These are phyloP conservation scores for Sus scrofa DNA, from an alignment of 2,113 vertebrate genomes.

Conservation along the genomic window DNA sequence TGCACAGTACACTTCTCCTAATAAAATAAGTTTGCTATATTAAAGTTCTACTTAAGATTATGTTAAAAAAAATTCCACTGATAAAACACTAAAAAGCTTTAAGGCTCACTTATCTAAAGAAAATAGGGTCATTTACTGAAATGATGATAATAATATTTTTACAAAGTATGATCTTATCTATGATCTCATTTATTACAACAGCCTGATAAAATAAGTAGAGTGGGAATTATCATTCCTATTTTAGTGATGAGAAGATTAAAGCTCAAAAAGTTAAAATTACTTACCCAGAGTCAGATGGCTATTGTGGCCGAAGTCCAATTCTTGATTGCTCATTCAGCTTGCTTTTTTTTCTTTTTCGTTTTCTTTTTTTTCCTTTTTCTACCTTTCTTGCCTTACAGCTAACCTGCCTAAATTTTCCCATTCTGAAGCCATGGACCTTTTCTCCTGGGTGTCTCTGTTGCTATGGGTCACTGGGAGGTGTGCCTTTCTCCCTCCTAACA, in stretches of 20 bases:
- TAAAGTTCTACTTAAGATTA: neutral
- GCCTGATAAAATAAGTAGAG: neutral
- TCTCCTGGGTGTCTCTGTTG: neutral
- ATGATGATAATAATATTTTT: neutral
- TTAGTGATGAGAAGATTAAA: conserved; percentile 27
- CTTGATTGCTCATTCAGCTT: neutral
- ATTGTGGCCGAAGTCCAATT: neutral
- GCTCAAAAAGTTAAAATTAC: neutral
- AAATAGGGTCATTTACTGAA: conserved; percentile 6
- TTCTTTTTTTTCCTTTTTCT: too few species aligned
- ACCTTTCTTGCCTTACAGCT: neutral
- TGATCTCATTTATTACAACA: conserved; percentile 7
- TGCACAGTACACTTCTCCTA: neutral
- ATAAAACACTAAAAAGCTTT: neutral
- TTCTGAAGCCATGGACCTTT: neutral
- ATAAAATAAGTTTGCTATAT: neutral
- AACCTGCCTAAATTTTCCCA: neutral
- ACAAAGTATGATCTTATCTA: neutral
- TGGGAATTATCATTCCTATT: neutral
- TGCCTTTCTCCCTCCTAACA: neutral
- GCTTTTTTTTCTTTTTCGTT: neutral
- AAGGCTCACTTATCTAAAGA: conserved; percentile 1
- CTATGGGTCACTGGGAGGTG: neutral
- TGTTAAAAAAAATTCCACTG: neutral
- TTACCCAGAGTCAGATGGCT: conserved; percentile 12